A percentile compares a stretch with the other conserved stretches of the same genome.
These are phyloP conservation scores for Palaemon carinicauda DNA, from an alignment of 1,140 invertebrate species.

Conservation along the genomic window DNA sequence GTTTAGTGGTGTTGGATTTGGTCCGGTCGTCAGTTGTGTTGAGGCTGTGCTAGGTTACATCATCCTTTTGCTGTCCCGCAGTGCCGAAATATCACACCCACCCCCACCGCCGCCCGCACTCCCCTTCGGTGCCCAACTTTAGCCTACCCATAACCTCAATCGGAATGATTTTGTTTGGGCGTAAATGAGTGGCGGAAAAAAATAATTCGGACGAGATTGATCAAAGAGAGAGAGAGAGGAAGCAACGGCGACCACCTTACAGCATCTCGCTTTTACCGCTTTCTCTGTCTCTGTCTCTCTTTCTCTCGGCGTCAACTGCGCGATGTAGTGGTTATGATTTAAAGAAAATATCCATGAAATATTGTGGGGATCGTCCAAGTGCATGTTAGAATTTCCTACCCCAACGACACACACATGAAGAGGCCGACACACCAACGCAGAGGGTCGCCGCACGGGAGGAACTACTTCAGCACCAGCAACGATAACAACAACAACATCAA, in stretches of 20 bases:
- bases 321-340: conserved; percentile 20
- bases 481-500: no score
- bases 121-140: background rate
- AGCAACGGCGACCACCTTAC: no score
- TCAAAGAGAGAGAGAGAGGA: no score
- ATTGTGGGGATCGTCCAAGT: conserved; percentile 2
- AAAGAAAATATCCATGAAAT: background rate
- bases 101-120: background rate
- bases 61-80: conserved; percentile 18
- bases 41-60: conserved; percentile 40
- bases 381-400: background rate
- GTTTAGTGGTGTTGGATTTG: conserved; percentile 55
- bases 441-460: background rate
- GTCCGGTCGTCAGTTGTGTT: conserved; percentile 51
- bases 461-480: no score
- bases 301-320: background rate
- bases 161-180: no score
- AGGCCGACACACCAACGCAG: conserved; percentile 8
- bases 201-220: background rate
- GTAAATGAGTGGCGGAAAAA: background rate
- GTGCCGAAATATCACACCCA: conserved; percentile 20
- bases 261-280: no score
- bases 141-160: no score
- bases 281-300: no score
- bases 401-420: conserved; percentile 34